A percentile compares a stretch with the other conserved stretches of the same genome.
Conservation (phyloP, 2,113 vertebrate species). For the Anser brachyrhynchus region DNA sequence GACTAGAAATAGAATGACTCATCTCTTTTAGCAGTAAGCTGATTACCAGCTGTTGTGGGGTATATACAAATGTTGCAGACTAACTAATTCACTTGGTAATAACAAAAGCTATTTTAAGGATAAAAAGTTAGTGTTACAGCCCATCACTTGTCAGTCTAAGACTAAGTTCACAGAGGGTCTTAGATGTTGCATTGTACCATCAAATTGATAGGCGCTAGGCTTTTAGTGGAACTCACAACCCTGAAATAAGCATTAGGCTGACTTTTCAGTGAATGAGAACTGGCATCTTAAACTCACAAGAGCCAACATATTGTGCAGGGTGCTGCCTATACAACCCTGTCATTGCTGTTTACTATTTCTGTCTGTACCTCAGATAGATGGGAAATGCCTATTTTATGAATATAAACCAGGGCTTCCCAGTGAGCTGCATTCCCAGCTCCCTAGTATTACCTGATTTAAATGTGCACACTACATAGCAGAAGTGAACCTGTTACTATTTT, state of each 20-base stretch:
- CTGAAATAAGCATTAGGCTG: neutral
- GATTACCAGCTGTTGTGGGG: neutral
- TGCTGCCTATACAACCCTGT: neutral
- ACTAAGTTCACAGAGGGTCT: neutral
- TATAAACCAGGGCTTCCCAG: neutral
- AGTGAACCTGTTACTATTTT: neutral
- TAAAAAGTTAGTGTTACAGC: neutral
- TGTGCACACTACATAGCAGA: neutral
- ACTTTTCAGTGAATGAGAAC: neutral
- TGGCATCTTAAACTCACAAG: neutral
- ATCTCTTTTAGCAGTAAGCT: neutral
- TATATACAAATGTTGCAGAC: neutral
- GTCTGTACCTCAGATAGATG: neutral
- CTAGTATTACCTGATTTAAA: neutral
- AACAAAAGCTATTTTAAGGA: neutral
- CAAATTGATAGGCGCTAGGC: neutral
- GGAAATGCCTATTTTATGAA: neutral
- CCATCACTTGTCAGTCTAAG: neutral
- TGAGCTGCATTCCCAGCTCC: neutral
- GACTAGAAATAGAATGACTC: neutral
- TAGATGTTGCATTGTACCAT: accelerated
- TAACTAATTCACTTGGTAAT: neutral
- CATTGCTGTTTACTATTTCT: neutral
- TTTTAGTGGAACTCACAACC: neutral
- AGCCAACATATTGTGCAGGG: neutral